Evolutionary conservation across 2,797 vertebrate species (phyloP), one percentile per base, ranked within the genome.

Genomic region (Galago senegalensis): DNA sequence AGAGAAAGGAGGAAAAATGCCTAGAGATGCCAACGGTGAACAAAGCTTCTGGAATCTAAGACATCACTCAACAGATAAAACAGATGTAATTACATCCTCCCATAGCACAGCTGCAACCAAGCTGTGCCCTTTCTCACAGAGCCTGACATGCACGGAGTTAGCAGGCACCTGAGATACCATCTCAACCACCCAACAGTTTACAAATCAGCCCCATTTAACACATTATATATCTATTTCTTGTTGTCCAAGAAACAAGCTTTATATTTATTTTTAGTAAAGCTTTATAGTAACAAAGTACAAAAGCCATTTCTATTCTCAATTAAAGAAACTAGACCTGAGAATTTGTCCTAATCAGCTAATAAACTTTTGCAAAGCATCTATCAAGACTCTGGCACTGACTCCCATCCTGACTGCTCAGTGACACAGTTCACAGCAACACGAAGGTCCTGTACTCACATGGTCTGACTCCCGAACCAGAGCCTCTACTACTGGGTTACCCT

Each of bases 401-500:
- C 10, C 25, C 31, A 18, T 72, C 40, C 89, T 86, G 18, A 77
- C 34, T n/a, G 49, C 73, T 63, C 11, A 3, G 85, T 70, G 92
- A 82, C 77, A 80, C 27, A 49, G 53, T 63, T 79, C 85, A 31
- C 9, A 25, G 53, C 89, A 73, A 53, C 1, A 23, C 2, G 25
- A 95, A 95, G 60, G 83, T 53, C 83, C 81, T 90, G 58, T 27
- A 37, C 70, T 88, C 65, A 82, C 34, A 80, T 0, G 0, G 43
- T 63, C 80, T 63, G 43, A 76, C 34, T 91, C 58, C 40, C 65
- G 60, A 77, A 60, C 58, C 76, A 79, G 81, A 37, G 43, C 87
- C 87, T 72, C 89, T 77, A n/a, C 93, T 92, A 56, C 84, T 46
- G 12, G 70, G 75, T 94, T 80, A 92, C 83, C 82, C 76, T 91